These are phyloP conservation scores for Agriopis aurantiaria DNA, from an alignment of 2,888 invertebrate genomes.

Conservation along the genomic window DNA sequence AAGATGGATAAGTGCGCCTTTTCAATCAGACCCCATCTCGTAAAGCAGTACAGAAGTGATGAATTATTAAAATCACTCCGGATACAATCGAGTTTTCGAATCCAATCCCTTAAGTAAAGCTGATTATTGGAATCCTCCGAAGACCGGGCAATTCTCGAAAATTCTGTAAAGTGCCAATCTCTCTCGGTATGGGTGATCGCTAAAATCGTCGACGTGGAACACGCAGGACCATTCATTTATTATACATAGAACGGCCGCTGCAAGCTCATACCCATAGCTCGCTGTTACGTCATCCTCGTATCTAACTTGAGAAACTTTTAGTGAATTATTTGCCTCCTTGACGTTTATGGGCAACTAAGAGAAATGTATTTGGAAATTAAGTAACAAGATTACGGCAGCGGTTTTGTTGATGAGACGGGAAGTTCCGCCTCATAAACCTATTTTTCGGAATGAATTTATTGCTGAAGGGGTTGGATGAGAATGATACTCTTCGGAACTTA, in stretches of 20 bases:
- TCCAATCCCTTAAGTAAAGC: slow-evolving; percentile 85
- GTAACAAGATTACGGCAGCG: slow-evolving; percentile 73
- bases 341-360: slow-evolving; percentile 75
- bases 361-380: slow-evolving; percentile 79
- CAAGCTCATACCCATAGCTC: slow-evolving; percentile 41
- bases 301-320: slow-evolving; percentile 64
- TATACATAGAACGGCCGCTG: slow-evolving; percentile 61
- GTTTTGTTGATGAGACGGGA: slow-evolving; percentile 74
- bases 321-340: slow-evolving; percentile 70
- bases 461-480: slow-evolving; percentile 67
- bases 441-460: slow-evolving; percentile 75
- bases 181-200: slow-evolving; percentile 65
- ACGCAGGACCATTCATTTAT: slow-evolving; percentile 73
- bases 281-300: slow-evolving; percentile 48
- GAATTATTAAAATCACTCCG: slow-evolving; percentile 84
- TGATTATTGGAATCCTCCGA: slow-evolving; percentile 80
- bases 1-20: slow-evolving; percentile 61
- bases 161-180: slow-evolving; percentile 81
- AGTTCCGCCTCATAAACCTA: slow-evolving; percentile 72
- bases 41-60: slow-evolving; percentile 68
- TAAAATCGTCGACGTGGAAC: slow-evolving; percentile 73
- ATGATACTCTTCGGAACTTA: slow-evolving; percentile 42
- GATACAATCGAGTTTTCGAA: slow-evolving; percentile 81
- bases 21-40: slow-evolving; percentile 63
- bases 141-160: slow-evolving; percentile 70